These are phyloP conservation scores for Eupithecia subfuscata DNA, from an alignment of 2,888 invertebrate species.

Conservation along the genomic window DNA sequence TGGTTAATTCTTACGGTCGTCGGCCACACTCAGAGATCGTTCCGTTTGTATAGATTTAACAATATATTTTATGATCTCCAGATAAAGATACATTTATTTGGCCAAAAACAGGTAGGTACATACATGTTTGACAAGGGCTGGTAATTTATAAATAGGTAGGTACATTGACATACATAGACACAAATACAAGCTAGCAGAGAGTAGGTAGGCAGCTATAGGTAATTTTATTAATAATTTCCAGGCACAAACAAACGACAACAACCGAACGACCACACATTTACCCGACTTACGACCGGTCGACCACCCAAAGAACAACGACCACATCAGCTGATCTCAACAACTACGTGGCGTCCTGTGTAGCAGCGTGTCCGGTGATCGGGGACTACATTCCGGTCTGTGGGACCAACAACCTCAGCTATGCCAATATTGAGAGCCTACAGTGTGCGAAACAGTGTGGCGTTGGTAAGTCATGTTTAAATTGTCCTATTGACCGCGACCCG, in stretches of 20 bases:
- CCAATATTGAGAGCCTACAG: conserved; percentile 24
- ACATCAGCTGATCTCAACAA: neutral
- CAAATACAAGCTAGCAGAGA: too few species aligned
- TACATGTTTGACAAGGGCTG: too few species aligned
- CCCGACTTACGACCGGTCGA: neutral
- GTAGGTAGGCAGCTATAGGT: too few species aligned
- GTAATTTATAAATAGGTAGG: too few species aligned
- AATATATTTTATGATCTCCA: too few species aligned
- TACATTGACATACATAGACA: too few species aligned
- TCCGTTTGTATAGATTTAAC: too few species aligned
- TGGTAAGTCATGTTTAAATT: conserved; percentile 23
- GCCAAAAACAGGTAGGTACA: too few species aligned
- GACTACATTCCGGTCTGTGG: conserved; percentile 32
- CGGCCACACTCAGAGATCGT: too few species aligned
- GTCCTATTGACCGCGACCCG: neutral
- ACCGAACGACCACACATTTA: neutral
- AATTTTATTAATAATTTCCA: too few species aligned
- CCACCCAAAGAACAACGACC: neutral
- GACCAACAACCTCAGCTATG: conserved; percentile 26
- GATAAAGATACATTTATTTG: too few species aligned
- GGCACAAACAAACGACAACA: neutral
- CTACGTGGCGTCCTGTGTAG: conserved; percentile 12
- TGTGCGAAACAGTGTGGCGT: conserved; percentile 31
- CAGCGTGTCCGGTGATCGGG: conserved; percentile 8
- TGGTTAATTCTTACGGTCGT: too few species aligned